phyloP scores from a whole-genome alignment of 2,797 vertebrate species.

The Schizothorax lantsangensis region DNA sequence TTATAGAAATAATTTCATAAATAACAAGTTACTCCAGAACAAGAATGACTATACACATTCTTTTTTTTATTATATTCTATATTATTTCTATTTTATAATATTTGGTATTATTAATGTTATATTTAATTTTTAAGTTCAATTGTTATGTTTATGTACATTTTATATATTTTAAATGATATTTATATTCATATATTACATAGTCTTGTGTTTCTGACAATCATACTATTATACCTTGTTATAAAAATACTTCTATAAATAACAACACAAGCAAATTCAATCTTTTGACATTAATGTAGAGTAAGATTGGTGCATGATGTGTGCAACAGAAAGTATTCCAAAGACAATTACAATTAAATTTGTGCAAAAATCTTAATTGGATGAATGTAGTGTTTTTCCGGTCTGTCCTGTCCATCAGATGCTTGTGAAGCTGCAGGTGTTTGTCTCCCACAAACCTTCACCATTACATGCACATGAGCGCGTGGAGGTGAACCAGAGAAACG shows the following conservation, averaged over 20 bases:
- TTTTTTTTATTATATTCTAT: not conserved
- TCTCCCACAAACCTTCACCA: not conserved
- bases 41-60: not conserved
- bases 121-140: not conserved
- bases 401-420: too few species aligned
- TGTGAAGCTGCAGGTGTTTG: conserved; percentile 22
- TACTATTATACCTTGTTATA: too few species aligned
- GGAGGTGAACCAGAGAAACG: not conserved
- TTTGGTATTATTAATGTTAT: not conserved
- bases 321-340: not conserved
- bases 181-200: not conserved
- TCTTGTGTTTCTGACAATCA: too few species aligned
- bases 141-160: too few species aligned
- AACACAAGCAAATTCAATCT: too few species aligned
- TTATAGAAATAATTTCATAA: not conserved
- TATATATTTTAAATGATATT: not conserved
- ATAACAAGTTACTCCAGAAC: not conserved
- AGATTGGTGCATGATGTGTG: not conserved
- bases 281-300: too few species aligned
- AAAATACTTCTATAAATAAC: too few species aligned
- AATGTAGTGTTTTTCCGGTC: not conserved
- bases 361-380: not conserved
- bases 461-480: conserved; percentile 25
- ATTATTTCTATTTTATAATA: not conserved
- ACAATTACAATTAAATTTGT: not conserved